phyloP scores from a whole-genome alignment of 2,888 invertebrate species.

The Ophion obscuratus region DNA sequence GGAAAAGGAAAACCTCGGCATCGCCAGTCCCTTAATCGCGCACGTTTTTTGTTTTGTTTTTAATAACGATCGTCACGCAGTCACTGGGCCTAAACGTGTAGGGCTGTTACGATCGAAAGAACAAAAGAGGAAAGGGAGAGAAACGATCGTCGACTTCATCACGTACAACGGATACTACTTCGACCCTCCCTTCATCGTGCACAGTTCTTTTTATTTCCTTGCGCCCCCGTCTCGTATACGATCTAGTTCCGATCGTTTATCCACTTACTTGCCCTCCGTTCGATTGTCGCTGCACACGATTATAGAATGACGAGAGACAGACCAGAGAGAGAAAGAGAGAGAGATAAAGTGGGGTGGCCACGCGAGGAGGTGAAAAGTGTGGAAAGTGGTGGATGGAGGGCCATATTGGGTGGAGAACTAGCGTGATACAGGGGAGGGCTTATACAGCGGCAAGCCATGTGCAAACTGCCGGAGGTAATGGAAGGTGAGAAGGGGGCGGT shows the following conservation, averaged over 20 bases:
- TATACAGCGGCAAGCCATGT: slow-evolving; percentile 52
- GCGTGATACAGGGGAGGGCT: slow-evolving; percentile 46
- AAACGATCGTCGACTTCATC: slow-evolving; percentile 42
- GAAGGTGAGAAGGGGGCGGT: background rate
- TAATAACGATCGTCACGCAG: slow-evolving; percentile 66
- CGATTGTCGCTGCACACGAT: slow-evolving; percentile 63
- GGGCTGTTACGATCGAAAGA: slow-evolving; percentile 29
- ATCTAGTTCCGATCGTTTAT: slow-evolving; percentile 65
- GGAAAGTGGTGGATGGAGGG: slow-evolving; percentile 33
- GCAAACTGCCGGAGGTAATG: slow-evolving; percentile 57
- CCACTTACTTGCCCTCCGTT: slow-evolving; percentile 66
- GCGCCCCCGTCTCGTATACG: slow-evolving; percentile 35
- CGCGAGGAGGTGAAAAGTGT: slow-evolving; percentile 54
- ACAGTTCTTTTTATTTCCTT: slow-evolving; percentile 38
- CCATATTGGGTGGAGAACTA: slow-evolving; percentile 38
- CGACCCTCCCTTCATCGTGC: slow-evolving; percentile 10
- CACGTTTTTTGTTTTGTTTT: slow-evolving; percentile 47
- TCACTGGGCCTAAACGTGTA: slow-evolving; percentile 43
- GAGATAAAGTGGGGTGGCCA: background rate
- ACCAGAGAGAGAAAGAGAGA: background rate
- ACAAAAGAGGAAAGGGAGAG: background rate
- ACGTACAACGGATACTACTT: slow-evolving; percentile 38
- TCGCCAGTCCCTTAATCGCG: slow-evolving; percentile 47
- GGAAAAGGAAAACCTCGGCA: slow-evolving; percentile 7
- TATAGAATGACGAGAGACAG: slow-evolving; percentile 46